Evolutionary conservation across 1,140 invertebrate species (phyloP), one percentile per base, ranked within the genome.

Genomic region (Cotesia chilonis): DNA sequence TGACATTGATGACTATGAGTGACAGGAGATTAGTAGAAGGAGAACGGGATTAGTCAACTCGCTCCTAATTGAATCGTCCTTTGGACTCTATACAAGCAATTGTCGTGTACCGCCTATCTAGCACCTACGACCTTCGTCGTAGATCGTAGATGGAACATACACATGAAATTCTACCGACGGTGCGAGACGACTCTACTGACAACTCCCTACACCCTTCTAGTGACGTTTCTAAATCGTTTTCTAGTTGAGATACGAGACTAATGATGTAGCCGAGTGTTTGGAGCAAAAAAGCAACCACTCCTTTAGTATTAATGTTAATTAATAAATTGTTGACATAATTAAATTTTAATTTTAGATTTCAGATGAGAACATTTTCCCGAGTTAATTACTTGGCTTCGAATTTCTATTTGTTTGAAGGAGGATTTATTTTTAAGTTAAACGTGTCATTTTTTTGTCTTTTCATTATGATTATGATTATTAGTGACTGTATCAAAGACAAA

Each of bases 51-150:
- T 78, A 78, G 76, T 79, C 76, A 70, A 76, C 74, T 77, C 74
- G 78, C 80, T 80, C 76, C 79, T 80, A 81, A 81, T 81, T 81
- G 78, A 81, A 81, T 81, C 79, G 78, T 80, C 79, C 77, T 80
- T 80, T 77, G 77, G 78, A 74, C 76, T 80, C 66, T 77, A 28
- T 28, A 28, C 28, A 80, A 79, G 79, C 76, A 77, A 79, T 79
- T 74, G 75, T 73, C 73, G 68, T 73, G 52, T 37, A 69, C 74
- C 72, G 72, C 75, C 77, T 17, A 9, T 9, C 54, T 17, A 5
- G 17, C 54, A 55, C 54, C 54, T n/a, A 55, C 14, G 54, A 5
- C 12, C 54, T 17, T n/a, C n/a, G 17, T 14, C 47, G 47, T 51
- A 7, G 7, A 51, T n/a, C 47, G 47, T 51, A 51, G 47, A 9